Evolutionary conservation across 1,140 invertebrate genomes (phyloP).

Genomic region (Lordiphosa stackelbergi): DNA sequence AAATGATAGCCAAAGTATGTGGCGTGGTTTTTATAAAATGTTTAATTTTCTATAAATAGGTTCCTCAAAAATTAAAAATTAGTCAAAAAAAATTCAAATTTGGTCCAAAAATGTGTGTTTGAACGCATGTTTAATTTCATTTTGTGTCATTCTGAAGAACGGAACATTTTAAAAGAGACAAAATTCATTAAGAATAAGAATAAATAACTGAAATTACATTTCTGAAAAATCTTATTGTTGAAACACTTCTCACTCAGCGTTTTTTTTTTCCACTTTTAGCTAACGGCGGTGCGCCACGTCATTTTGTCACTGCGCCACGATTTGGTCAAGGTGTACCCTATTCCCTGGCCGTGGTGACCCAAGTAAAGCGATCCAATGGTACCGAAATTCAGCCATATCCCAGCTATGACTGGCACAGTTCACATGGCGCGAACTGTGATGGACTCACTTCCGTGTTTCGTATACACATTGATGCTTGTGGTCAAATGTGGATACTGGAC

Average conservation of each 20-base stretch:
- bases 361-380: conserved; percentile 32
- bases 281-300: conserved; percentile 7
- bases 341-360: conserved; percentile 34
- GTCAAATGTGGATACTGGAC: conserved; percentile 83
- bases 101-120: too few relatives aligned
- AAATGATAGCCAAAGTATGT: too few relatives aligned
- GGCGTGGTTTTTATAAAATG: too few relatives aligned
- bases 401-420: conserved; percentile 53
- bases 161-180: too few relatives aligned
- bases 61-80: too few relatives aligned
- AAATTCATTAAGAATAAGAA: too few relatives aligned
- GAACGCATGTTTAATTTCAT: too few relatives aligned
- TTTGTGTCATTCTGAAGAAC: too few relatives aligned
- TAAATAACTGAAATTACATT: too few relatives aligned
- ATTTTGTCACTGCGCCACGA: conserved; percentile 48
- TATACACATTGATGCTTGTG: conserved; percentile 77
- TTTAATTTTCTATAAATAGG: too few relatives aligned
- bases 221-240: too few relatives aligned
- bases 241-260: neutral
- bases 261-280: conserved; percentile 10
- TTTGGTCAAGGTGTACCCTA: conserved; percentile 56
- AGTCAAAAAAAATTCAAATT: too few relatives aligned
- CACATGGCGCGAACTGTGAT: conserved; percentile 48
- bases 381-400: conserved; percentile 45
- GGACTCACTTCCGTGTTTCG: conserved; percentile 54